phyloP scores from a whole-genome alignment of 2,888 invertebrate genomes.

The Caenorhabditis auriculariae region DNA sequence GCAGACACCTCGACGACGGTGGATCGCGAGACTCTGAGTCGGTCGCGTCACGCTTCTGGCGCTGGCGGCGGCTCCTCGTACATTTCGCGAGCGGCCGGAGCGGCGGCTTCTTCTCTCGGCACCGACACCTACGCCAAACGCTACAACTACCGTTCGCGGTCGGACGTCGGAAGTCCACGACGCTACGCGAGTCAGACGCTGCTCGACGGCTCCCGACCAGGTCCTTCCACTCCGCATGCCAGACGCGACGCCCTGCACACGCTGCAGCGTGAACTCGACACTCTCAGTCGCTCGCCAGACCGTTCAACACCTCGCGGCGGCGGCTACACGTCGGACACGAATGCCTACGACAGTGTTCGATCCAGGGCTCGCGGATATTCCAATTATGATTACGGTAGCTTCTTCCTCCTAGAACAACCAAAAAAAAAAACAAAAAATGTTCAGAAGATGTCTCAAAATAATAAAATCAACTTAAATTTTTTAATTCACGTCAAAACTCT shows the following conservation, averaged over 20 bases:
- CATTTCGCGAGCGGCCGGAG: constrained; percentile 47
- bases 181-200: constrained; percentile 62
- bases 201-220: constrained; percentile 62
- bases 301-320: constrained; percentile 18
- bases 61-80: constrained; percentile 47
- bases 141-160: constrained; percentile 62
- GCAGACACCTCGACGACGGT: constrained; percentile 6
- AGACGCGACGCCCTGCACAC: constrained; percentile 61
- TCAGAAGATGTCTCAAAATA: no score
- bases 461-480: no score
- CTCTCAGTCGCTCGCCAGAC: constrained; percentile 57
- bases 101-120: constrained; percentile 29
- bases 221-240: constrained; percentile 61
- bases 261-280: constrained; percentile 62
- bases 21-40: constrained; percentile 18
- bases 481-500: no score
- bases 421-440: no score
- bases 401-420: no score
- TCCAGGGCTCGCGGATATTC: constrained; percentile 51
- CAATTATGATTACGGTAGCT: constrained; percentile 60
- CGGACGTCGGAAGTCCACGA: constrained; percentile 58
- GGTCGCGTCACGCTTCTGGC: constrained; percentile 54
- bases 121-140: constrained; percentile 55
- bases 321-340: constrained; percentile 55
- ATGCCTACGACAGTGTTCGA: constrained; percentile 54